Conservation (phyloP, 2,888 invertebrate species). For the Synergus laeviventris region DNA sequence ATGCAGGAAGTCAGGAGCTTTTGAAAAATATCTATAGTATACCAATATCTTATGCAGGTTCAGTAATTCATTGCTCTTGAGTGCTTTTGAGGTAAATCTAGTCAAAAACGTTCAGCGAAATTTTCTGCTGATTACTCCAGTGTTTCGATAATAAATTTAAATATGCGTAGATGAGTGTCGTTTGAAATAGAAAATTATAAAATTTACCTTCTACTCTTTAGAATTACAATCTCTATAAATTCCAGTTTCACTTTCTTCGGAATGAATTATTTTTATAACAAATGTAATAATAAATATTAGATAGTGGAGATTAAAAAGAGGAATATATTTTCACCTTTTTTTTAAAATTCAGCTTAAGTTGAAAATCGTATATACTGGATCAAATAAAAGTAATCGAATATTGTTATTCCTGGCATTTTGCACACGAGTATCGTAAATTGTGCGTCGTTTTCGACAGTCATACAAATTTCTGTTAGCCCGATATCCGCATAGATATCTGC, state of each 20-base stretch:
- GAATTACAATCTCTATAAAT: too few species aligned
- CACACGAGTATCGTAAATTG: conserved; percentile 19
- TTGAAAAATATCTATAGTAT: background rate
- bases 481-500: background rate
- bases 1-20: background rate
- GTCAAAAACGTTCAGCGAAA: background rate
- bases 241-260: too few species aligned
- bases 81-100: background rate
- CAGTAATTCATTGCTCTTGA: conserved; percentile 1
- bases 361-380: too few species aligned
- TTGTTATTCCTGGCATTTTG: conserved; percentile 10
- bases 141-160: too few species aligned
- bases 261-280: too few species aligned
- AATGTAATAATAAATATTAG: too few species aligned
- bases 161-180: too few species aligned
- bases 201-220: background rate
- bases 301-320: background rate
- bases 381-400: background rate
- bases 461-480: conserved; percentile 20
- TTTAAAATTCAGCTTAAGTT: background rate
- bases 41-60: background rate
- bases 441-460: background rate
- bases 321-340: background rate
- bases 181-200: background rate
- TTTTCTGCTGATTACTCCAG: background rate